Percentiles rank a stretch among this genome's conserved stretches.
phyloP scores from a whole-genome alignment of 1,140 invertebrate species.

The Dryas iulia region DNA sequence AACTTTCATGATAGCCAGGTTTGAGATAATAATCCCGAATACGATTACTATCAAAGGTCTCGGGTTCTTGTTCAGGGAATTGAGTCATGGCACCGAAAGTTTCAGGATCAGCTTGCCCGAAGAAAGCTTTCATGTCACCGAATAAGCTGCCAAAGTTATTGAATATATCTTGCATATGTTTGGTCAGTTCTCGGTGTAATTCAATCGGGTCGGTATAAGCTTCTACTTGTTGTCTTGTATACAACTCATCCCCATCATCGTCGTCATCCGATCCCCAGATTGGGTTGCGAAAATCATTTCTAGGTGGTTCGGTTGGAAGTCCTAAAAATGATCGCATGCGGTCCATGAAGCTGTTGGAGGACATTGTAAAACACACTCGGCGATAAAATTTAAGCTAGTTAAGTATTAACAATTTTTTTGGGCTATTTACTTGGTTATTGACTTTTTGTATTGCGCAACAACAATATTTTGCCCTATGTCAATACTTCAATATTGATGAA shows the following conservation, averaged over 20 bases:
- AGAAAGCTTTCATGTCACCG: conserved; percentile 59
- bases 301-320: conserved; percentile 50
- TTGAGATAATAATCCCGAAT: conserved; percentile 70
- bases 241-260: conserved; percentile 67
- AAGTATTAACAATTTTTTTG: conserved; percentile 3
- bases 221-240: conserved; percentile 52
- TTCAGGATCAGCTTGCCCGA: conserved; percentile 49
- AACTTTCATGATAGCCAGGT: conserved; percentile 57
- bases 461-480: conserved; percentile 21
- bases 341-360: conserved; percentile 53
- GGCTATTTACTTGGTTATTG: conserved; percentile 13
- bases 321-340: conserved; percentile 63
- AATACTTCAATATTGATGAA: background rate
- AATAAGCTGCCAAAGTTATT: conserved; percentile 62
- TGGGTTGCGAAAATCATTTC: conserved; percentile 72
- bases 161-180: conserved; percentile 67
- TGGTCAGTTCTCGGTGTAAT: conserved; percentile 56
- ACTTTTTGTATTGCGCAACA: conserved; percentile 67
- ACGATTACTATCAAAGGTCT: conserved; percentile 47
- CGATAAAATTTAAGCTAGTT: conserved; percentile 9
- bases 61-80: conserved; percentile 26
- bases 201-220: conserved; percentile 46
- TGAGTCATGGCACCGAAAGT: conserved; percentile 40
- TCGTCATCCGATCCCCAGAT: conserved; percentile 72
- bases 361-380: conserved; percentile 40